A percentile compares a stretch with the other conserved stretches of the same genome.
These are phyloP conservation scores for Stenodera caucasica DNA, from an alignment of 2,888 invertebrate genomes.

Conservation along the genomic window DNA sequence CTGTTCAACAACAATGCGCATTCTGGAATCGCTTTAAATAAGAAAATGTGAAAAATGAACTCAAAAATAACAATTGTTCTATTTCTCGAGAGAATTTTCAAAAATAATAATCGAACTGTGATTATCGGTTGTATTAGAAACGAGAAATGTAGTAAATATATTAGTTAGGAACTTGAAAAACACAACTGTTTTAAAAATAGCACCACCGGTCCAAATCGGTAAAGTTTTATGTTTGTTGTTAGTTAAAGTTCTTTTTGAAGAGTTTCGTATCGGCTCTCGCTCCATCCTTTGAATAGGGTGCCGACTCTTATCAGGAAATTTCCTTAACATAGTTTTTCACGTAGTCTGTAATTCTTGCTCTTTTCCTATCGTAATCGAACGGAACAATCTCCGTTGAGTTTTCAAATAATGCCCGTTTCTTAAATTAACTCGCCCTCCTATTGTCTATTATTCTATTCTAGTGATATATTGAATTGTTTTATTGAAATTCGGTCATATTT, in stretches of 20 bases:
- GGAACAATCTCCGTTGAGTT: background rate
- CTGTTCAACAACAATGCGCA: background rate
- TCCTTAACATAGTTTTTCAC: slow-evolving; percentile 18
- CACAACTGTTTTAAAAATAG: slow-evolving; percentile 26
- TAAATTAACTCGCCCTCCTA: no score
- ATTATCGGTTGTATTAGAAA: slow-evolving; percentile 5
- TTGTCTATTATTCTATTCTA: no score
- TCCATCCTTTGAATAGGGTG: slow-evolving; percentile 30
- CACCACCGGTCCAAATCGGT: slow-evolving; percentile 35
- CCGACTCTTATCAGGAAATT: slow-evolving; percentile 39
- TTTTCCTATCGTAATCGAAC: background rate
- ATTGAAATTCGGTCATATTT: no score
- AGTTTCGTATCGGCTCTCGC: slow-evolving; percentile 32
- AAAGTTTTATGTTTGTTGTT: slow-evolving; percentile 46
- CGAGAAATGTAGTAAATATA: background rate
- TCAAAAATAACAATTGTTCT: background rate
- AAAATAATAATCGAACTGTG: background rate
- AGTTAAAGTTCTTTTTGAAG: slow-evolving; percentile 39
- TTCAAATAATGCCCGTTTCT: background rate
- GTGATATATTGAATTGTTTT: no score
- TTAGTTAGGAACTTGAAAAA: slow-evolving; percentile 1
- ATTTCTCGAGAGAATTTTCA: background rate
- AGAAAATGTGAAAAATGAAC: background rate
- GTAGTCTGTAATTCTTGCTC: background rate
- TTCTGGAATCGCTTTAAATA: background rate